Evolutionary conservation across 2,113 vertebrate species (phyloP), one percentile per base, ranked within the genome.

Genomic region (Megaceryle maxima): DNA sequence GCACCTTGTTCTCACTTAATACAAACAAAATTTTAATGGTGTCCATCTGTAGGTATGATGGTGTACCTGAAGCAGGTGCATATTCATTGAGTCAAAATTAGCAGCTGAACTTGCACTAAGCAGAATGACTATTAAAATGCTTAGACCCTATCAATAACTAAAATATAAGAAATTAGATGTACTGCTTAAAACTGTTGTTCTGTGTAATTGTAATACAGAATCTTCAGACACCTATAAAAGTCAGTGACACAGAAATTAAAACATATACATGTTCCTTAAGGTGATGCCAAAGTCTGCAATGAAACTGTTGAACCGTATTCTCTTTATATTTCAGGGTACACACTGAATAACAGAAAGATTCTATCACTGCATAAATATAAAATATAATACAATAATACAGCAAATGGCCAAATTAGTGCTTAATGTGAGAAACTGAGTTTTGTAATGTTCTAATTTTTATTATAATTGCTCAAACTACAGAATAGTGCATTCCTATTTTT

Each of bases 31-130:
- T 87, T 86, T 93, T 79, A 79, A 94, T 79, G 69, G 48, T 74
- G 74, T 62, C 96, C 92, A 91, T 95, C 94, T 96, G 94, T 60
- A 86, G 31, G 21, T 76, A 28, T 67, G 64, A 92, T 74, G 48
- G 80, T 88, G 80, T n/a, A 93, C 81, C 72, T 93, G 81, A 64
- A 95, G 88, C 53, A 93, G 33, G 57, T 60, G 84, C 41, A 59
- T 33, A 17, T 8, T 83, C 44, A 44, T 2, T 16, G 19, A 79
- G 70, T 81, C 63, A 88, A 76, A 94, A 62, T 62, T 35, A 80
- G 43, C 70, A 97, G 53, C 70, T 92, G 69, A 46, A 93, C 39
- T 44, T 77, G 25, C 19, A 87, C 66, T 37, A 84, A 85, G 21
- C 24, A 74, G 41, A 79, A 63, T 73, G 64, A 29, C 56, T 89